Evolutionary conservation across 2,888 invertebrate genomes (phyloP).

Genomic region (Epistrophe eligans): DNA sequence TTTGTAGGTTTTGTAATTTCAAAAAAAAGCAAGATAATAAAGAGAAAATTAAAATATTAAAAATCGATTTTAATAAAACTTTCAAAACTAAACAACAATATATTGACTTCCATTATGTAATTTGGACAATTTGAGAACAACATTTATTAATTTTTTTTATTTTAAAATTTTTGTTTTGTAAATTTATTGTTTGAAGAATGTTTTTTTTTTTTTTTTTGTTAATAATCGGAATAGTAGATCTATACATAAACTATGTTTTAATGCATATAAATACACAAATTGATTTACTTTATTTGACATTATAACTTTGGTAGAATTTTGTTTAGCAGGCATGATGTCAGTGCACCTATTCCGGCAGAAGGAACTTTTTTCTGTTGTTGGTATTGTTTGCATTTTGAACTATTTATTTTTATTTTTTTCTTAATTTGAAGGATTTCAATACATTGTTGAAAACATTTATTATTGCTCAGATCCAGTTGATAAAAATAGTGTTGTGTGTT

Average conservation of each 20-base stretch:
- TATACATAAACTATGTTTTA: conserved; percentile 40
- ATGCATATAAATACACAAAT: conserved; percentile 15
- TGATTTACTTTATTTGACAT: conserved; percentile 13
- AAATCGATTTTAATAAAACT: not conserved
- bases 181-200: conserved; percentile 35
- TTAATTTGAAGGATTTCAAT: conserved; percentile 62
- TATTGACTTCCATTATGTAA: conserved; percentile 64
- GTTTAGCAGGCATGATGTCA: conserved; percentile 1
- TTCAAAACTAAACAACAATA: conserved; percentile 69
- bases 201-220: conserved; percentile 17
- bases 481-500: conserved; percentile 75
- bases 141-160: conserved; percentile 57
- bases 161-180: conserved; percentile 29
- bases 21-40: not conserved
- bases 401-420: conserved; percentile 33
- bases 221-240: conserved; percentile 58
- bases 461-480: conserved; percentile 76
- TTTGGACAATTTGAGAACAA: conserved; percentile 57
- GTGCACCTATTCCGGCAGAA: conserved; percentile 36
- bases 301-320: not conserved
- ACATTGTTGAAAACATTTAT: conserved; percentile 76
- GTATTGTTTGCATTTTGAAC: conserved; percentile 12
- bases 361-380: conserved; percentile 59
- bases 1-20: not conserved
- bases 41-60: not conserved